Evolutionary conservation across 2,113 vertebrate species (phyloP).

Genomic region (Todiramphus chloris): DNA sequence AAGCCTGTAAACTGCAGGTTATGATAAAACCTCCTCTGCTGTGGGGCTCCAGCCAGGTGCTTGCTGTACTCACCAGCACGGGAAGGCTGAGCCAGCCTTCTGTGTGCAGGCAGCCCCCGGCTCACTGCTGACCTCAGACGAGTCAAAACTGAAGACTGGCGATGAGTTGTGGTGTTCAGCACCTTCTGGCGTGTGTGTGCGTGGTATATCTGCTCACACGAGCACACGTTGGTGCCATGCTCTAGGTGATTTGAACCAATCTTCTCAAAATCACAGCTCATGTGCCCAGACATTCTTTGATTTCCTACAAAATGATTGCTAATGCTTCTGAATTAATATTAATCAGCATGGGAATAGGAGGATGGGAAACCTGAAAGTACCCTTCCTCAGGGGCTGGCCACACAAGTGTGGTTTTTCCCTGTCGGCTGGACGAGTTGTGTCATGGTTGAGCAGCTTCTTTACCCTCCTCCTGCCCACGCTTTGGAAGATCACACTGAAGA

Average conservation of each 20-base stretch:
- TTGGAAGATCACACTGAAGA: neutral
- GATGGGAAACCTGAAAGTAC: neutral
- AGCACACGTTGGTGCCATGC: rapidly evolving
- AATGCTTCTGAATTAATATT: neutral
- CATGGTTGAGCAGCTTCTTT: neutral
- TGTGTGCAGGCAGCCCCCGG: neutral
- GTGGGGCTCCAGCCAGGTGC: neutral
- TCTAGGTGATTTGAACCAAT: neutral
- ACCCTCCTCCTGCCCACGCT: neutral
- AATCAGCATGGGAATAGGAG: neutral
- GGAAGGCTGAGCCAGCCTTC: neutral
- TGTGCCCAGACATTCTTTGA: neutral
- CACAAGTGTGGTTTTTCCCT: rapidly evolving
- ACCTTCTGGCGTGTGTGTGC: neutral
- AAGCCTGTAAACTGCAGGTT: neutral
- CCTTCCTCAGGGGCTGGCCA: neutral
- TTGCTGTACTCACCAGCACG: rapidly evolving
- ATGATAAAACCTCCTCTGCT: neutral
- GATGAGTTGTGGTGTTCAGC: neutral
- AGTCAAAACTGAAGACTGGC: neutral
- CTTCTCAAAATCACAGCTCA: neutral
- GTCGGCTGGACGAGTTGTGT: neutral
- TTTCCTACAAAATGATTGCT: neutral
- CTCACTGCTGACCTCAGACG: neutral
- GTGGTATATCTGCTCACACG: rapidly evolving